Percentiles rank a stretch among this genome's conserved stretches.
Conservation (phyloP, 2,797 vertebrate species). For the Petrocephalus sullivani region DNA sequence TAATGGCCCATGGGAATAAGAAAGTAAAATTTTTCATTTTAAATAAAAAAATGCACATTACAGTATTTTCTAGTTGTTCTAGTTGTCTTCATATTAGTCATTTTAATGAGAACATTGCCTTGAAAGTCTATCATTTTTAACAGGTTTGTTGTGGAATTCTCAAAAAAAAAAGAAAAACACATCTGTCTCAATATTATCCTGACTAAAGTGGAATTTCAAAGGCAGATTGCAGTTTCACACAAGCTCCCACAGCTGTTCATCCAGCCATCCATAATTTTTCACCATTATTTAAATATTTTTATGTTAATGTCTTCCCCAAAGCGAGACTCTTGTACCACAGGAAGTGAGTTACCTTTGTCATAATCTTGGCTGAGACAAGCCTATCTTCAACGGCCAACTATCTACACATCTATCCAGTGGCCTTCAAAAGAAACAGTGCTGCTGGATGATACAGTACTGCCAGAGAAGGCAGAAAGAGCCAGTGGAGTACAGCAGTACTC, state of each 20-base stretch:
- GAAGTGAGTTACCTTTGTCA: background rate
- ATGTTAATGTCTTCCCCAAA: background rate
- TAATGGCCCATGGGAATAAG: background rate
- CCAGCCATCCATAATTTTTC: background rate
- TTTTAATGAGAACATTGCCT: background rate
- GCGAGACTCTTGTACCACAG: background rate
- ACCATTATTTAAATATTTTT: background rate
- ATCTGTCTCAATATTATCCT: background rate
- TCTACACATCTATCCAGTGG: background rate
- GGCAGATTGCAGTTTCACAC: background rate
- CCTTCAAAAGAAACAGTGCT: background rate
- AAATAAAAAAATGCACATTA: background rate
- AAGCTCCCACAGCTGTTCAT: background rate
- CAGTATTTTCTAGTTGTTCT: background rate
- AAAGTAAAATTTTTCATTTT: background rate
- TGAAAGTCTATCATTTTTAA: background rate
- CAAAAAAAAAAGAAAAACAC: background rate
- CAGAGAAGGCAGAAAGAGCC: background rate
- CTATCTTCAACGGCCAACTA: background rate
- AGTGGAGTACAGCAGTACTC: background rate
- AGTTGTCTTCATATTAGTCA: background rate
- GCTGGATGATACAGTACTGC: background rate
- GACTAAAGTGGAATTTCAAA: background rate
- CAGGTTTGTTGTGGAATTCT: background rate
- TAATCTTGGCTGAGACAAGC: background rate